Base-by-base conservation (phyloP, 2,113 vertebrate genomes). In the Pygoscelis adeliae region DNA sequence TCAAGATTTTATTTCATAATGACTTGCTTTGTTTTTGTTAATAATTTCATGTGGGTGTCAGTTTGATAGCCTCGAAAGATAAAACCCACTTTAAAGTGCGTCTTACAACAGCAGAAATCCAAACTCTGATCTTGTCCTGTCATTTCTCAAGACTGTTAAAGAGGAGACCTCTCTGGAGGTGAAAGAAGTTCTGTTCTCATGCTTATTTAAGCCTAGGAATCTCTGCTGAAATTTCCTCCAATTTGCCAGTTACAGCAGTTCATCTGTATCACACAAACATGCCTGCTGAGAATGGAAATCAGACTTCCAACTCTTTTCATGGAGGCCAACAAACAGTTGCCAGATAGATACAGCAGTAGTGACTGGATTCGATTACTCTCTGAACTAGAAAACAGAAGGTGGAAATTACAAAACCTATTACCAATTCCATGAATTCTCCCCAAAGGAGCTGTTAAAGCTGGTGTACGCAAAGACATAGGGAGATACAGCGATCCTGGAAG, bases 251-350 rank as follows among this genome's bases (percentile, higher is more conserved):
- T 97, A 47, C 73, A 84, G 46, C 76, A 87, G 61, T 91, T 92
- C n/a, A 26, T 83, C 65, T 89, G 27, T 95, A 62, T 92, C 22
- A 11, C 40, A 11, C 73, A 59, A 84, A 87, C 56, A 34, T 30
- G 61, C 94, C 93, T 91, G 87, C 62, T 87, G 96, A 96, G 93
- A 96, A 73, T 4, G 12, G 96, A 95, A 94, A 87, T 97, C 91
- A 79, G 69, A 80, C 92, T 87, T 89, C 70, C 83, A 95, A 47
- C 94, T 97, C 87, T 32, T 95, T 96, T 92, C 72, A 85, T 93
- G 40, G 66, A 92, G 70, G 40, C 91, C 78, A 50, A 9, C 58
- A 85, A 84, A 87, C 80, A 96, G 83, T 94, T 96, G 62, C 73
- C 70, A 77, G 72, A 50, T 53, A 93, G 85, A 55, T 85, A 46